Evolutionary conservation across 2,888 invertebrate species (phyloP).

Genomic region (Monopis laevigella): DNA sequence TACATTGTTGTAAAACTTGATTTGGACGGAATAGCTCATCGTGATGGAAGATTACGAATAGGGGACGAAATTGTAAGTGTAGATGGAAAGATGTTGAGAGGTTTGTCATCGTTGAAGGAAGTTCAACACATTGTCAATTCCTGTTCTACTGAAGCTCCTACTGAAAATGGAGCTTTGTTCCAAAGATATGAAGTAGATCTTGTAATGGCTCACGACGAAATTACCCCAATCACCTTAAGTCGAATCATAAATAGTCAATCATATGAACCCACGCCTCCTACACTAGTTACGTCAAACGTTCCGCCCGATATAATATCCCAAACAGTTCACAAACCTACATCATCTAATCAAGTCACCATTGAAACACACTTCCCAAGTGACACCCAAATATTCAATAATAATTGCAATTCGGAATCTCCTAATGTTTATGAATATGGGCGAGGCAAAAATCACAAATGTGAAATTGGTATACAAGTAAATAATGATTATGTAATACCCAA

Average conservation of each 20-base stretch:
- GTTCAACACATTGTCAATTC: slow-evolving; percentile 68
- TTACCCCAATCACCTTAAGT: slow-evolving; percentile 61
- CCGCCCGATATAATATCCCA: slow-evolving; percentile 61
- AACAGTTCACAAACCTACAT: slow-evolving; percentile 48
- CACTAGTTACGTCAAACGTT: slow-evolving; percentile 31
- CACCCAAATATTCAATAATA: slow-evolving; percentile 31
- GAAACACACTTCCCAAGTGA: slow-evolving; percentile 57
- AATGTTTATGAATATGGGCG: slow-evolving; percentile 21
- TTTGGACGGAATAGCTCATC: slow-evolving; percentile 73
- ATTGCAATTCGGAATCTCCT: no score
- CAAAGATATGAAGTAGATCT: slow-evolving; percentile 66
- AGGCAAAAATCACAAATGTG: slow-evolving; percentile 36
- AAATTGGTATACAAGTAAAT: slow-evolving; percentile 42
- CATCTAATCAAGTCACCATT: slow-evolving; percentile 50
- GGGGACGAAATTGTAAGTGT: slow-evolving; percentile 92
- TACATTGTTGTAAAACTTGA: slow-evolving; percentile 73
- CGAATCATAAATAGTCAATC: slow-evolving; percentile 48
- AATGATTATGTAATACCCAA: slow-evolving; percentile 37
- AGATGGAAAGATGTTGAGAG: slow-evolving; percentile 82
- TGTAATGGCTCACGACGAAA: slow-evolving; percentile 72
- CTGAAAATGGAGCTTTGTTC: slow-evolving; percentile 43
- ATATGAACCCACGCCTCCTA: slow-evolving; percentile 32
- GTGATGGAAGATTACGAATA: slow-evolving; percentile 82
- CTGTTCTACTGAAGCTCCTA: slow-evolving; percentile 53
- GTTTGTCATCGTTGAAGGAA: slow-evolving; percentile 73